Percentiles rank a stretch among this genome's conserved stretches.
Conservation (phyloP, 2,797 vertebrate genomes). For the Smutsia temminckii region DNA sequence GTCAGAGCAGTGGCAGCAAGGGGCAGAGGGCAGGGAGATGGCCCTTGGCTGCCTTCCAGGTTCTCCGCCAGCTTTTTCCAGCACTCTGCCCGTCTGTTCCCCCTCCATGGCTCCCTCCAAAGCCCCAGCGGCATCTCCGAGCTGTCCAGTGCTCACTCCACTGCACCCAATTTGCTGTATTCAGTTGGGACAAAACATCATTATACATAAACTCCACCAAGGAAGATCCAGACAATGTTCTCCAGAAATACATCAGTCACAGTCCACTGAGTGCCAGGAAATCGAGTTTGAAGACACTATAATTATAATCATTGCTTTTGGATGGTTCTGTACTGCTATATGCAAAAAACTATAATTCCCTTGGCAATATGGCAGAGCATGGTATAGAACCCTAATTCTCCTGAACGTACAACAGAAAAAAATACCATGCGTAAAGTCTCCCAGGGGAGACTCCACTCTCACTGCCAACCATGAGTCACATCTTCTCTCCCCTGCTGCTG, state of each 20-base stretch:
- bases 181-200: conserved; percentile 44
- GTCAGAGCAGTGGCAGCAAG: too few species aligned
- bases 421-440: rapidly evolving
- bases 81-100: background rate
- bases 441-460: rapidly evolving
- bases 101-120: background rate
- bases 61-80: rapidly evolving
- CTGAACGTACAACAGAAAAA: background rate
- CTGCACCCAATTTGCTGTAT: conserved; percentile 29
- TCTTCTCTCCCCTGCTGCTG: too few species aligned
- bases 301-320: conserved; percentile 60
- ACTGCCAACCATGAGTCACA: too few species aligned
- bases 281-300: conserved; percentile 42
- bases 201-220: background rate
- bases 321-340: background rate
- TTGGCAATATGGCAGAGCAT: background rate
- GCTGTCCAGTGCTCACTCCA: background rate
- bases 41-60: rapidly evolving
- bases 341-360: conserved; percentile 34
- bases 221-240: background rate
- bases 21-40: rapidly evolving
- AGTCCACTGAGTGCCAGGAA: conserved; percentile 57
- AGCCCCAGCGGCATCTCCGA: background rate
- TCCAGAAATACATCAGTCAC: conserved; percentile 65
- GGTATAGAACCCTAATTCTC: background rate